Evolutionary conservation across 2,113 vertebrate species (phyloP), one percentile per base, ranked within the genome.

Genomic region (Oreocharis arfaki): DNA sequence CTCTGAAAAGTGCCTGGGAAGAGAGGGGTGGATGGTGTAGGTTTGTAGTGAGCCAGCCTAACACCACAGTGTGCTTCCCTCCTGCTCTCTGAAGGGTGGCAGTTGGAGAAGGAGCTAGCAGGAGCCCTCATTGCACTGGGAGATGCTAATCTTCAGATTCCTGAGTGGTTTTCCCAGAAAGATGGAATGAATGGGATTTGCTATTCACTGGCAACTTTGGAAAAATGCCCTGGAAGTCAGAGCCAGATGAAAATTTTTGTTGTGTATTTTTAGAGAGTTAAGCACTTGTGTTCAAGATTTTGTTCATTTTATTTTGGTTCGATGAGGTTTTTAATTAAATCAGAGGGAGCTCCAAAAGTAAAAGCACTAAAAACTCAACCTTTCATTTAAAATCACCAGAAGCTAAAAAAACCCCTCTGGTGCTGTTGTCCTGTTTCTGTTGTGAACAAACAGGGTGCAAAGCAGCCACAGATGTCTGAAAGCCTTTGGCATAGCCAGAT

Each of bases 261-360:
- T 93, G 41, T 68, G 64, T 64, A 2, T 13, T 77, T 11, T 67
- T 46, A 26, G 24, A 86, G 57, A 79, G 42, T 69, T 90, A 83
- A 83, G 23, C 1, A 1, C 11, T 73, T 73, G n/a, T 19, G 26
- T 86, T 92, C 37, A 73, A 74, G 63, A 80, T 91, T 91, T 88
- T 88, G 7, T 27, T 90, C 2, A 5, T 61, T 90, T 92, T 86
- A 15, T 41, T 91, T 70, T 67, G 60, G 27, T 75, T 64, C 71
- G 56, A 35, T 59, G 60, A 79, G 47, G 33, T 68, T 95, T 95
- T 90, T 87, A 88, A 78, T 73, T 42, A 64, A 91, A 82, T 63
- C 67, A 57, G 55, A 87, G 37, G 8, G 28, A 79, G 10, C 28
- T 79, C 37, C 67, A 30, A 73, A 83, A 60, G 37, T 5, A 47